These are phyloP conservation scores for Gambelia wislizenii DNA, from an alignment of 2,797 vertebrate genomes.

Conservation along the genomic window DNA sequence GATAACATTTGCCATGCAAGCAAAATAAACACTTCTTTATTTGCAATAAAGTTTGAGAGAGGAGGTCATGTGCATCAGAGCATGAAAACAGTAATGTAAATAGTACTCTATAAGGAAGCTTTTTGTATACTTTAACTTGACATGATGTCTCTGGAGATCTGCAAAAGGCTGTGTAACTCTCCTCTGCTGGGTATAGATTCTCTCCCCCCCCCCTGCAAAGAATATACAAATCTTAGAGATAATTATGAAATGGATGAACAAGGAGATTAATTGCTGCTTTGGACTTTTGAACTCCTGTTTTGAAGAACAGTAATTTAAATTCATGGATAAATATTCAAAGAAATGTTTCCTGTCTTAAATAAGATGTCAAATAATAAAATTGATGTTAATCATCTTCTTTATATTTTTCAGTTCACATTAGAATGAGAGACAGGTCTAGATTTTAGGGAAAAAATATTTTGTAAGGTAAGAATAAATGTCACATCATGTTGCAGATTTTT, in stretches of 20 bases:
- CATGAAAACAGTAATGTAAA: neutral
- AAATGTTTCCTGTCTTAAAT: constrained; percentile 14
- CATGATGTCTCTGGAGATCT: neutral
- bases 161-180: neutral
- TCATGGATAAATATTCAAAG: constrained; percentile 20
- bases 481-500: neutral
- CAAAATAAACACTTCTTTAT: neutral
- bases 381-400: constrained; percentile 7
- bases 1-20: neutral
- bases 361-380: constrained; percentile 22
- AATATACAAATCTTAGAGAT: constrained; percentile 8
- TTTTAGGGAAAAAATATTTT: neutral
- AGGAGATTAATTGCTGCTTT: neutral
- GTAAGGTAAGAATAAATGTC: neutral
- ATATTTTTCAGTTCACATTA: constrained; percentile 3
- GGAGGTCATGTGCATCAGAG: neutral
- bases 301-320: neutral
- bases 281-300: constrained; percentile 2
- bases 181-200: neutral
- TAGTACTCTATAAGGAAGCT: neutral
- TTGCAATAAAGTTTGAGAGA: neutral
- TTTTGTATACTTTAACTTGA: neutral
- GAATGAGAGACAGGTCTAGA: constrained; percentile 3
- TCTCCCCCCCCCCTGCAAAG: neutral
- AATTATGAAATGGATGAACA: constrained; percentile 8